These are phyloP conservation scores for Drosophila rubida DNA, from an alignment of 2,888 invertebrate species.

Conservation along the genomic window DNA sequence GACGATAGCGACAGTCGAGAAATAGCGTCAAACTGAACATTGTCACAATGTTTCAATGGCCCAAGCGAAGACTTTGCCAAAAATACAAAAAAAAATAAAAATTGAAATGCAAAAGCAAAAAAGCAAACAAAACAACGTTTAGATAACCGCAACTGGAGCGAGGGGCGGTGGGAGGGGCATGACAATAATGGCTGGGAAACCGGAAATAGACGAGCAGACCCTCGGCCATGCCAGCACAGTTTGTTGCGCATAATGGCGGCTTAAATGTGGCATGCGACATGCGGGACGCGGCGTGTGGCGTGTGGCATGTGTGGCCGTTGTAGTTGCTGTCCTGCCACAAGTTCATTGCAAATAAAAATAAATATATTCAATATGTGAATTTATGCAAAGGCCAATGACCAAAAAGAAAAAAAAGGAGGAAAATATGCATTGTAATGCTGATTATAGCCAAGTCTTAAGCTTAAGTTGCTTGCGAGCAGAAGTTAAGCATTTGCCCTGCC, in stretches of 20 bases:
- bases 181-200: slow-evolving; percentile 61
- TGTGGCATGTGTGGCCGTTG: slow-evolving; percentile 13
- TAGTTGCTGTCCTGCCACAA: slow-evolving; percentile 29
- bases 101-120: slow-evolving; percentile 68
- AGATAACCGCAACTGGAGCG: slow-evolving; percentile 60
- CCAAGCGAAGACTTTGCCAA: slow-evolving; percentile 1
- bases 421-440: slow-evolving; percentile 41
- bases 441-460: slow-evolving; percentile 17
- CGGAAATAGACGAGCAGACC: slow-evolving; percentile 69
- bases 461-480: neutral
- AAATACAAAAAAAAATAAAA: slow-evolving; percentile 31
- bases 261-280: slow-evolving; percentile 60
- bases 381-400: slow-evolving; percentile 66
- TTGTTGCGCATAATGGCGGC: slow-evolving; percentile 48
- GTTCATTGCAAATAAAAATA: slow-evolving; percentile 72
- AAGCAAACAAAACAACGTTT: slow-evolving; percentile 63
- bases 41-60: neutral
- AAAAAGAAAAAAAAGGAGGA: neutral
- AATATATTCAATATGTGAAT: slow-evolving; percentile 65
- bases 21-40: slow-evolving; percentile 2
- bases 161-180: neutral
- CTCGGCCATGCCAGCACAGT: slow-evolving; percentile 11
- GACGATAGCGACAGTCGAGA: slow-evolving; percentile 15
- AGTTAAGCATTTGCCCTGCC: slow-evolving; percentile 1
- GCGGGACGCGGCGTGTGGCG: slow-evolving; percentile 24